Conservation (phyloP, 2,113 vertebrate genomes). For the Vulpes lagopus region DNA sequence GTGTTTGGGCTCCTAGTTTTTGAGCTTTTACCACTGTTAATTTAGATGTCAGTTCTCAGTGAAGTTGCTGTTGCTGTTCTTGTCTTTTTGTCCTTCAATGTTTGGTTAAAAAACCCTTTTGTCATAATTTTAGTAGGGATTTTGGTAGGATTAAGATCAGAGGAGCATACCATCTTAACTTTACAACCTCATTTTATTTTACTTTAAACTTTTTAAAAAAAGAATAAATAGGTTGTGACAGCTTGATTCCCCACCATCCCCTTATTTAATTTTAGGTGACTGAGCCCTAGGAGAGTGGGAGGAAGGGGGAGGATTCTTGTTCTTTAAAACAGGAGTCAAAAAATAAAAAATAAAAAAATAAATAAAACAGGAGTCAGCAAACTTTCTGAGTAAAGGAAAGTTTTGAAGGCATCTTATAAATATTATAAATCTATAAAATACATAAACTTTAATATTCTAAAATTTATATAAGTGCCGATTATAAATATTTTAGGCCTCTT, state of each 20-base stretch:
- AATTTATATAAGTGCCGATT: neutral
- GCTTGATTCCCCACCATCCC: neutral
- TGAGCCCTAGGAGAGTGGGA: neutral
- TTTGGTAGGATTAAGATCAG: conserved; percentile 53
- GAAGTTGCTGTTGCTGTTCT: conserved; percentile 20
- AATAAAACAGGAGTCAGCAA: neutral
- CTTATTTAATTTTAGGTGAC: conserved; percentile 16
- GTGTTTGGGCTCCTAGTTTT: neutral
- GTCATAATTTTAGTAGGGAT: neutral
- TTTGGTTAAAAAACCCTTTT: neutral
- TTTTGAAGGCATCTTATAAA: too few species aligned
- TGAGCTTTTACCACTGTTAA: neutral
- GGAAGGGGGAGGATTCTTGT: neutral
- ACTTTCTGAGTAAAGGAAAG: neutral
- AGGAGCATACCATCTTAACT: neutral
- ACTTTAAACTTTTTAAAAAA: neutral
- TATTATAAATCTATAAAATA: too few species aligned
- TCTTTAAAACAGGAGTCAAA: conserved; percentile 5
- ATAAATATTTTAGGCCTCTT: neutral
- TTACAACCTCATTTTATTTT: conserved; percentile 3
- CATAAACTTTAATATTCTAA: too few species aligned
- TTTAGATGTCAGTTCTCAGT: neutral
- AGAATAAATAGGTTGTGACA: neutral
- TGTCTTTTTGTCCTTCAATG: neutral
- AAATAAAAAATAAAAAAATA: too few species aligned